These are phyloP conservation scores for Poeciliopsis infans DNA, from an alignment of 2,797 vertebrate species.

Conservation along the genomic window DNA sequence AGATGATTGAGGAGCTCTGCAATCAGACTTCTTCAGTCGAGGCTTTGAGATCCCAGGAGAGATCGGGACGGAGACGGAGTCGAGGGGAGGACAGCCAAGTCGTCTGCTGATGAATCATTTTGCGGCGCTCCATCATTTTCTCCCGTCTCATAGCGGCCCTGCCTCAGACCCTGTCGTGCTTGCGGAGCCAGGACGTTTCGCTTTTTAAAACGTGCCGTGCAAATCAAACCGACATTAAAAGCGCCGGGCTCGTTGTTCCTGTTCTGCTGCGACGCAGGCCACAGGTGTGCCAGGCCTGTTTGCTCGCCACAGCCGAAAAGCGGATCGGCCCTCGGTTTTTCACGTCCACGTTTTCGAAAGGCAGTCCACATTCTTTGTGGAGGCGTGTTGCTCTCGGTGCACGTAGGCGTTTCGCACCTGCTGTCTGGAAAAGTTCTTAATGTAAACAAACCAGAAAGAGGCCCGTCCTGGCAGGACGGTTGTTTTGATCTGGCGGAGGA, in stretches of 20 bases:
- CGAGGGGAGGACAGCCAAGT: constrained; percentile 37
- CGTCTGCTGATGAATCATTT: constrained; percentile 67
- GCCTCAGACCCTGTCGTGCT: constrained; percentile 56
- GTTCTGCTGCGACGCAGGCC: constrained; percentile 22
- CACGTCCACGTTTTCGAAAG: constrained; percentile 19
- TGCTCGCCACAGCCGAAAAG: constrained; percentile 14
- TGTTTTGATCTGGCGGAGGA: constrained; percentile 61
- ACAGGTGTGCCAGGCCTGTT: constrained; percentile 54
- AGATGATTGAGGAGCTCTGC: constrained; percentile 67
- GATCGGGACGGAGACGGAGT: constrained; percentile 32
- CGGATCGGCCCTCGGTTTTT: constrained; percentile 13
- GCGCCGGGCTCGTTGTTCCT: constrained; percentile 39
- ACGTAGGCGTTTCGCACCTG: constrained; percentile 35
- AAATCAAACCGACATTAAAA: constrained; percentile 4
- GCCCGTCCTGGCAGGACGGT: constrained; percentile 46
- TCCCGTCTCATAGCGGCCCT: constrained; percentile 48
- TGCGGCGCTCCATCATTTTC: constrained; percentile 61
- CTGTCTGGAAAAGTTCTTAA: constrained; percentile 67
- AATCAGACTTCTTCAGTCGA: constrained; percentile 57
- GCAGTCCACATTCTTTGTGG: constrained; percentile 27
- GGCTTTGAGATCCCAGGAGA: constrained; percentile 51
- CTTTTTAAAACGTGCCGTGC: background rate
- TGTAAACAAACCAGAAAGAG: constrained; percentile 75
- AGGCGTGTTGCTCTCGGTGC: constrained; percentile 37
- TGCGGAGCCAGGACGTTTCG: constrained; percentile 8